These are phyloP conservation scores for Lithosia quadra DNA, from an alignment of 2,888 invertebrate genomes.

Conservation along the genomic window DNA sequence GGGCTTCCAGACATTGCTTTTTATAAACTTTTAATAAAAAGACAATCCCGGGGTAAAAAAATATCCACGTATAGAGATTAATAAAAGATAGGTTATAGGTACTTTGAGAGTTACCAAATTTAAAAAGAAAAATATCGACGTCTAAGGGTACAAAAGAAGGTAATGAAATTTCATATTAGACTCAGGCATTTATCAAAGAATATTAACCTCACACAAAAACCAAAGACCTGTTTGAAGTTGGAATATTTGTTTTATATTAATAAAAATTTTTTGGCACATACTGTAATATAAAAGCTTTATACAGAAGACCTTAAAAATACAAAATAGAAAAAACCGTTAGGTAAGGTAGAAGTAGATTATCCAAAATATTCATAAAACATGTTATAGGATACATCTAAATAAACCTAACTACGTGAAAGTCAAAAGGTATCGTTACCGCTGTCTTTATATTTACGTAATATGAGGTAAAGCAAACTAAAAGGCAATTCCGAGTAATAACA, in stretches of 20 bases:
- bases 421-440: conserved; percentile 60
- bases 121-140: neutral
- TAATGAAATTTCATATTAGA: neutral
- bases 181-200: neutral
- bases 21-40: neutral
- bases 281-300: neutral
- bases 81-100: too few species aligned
- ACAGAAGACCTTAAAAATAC: neutral
- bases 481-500: conserved; percentile 68
- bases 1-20: too few species aligned
- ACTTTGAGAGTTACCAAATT: neutral
- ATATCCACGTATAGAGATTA: too few species aligned
- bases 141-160: neutral
- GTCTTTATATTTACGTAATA: conserved; percentile 55
- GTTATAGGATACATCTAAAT: conserved; percentile 46
- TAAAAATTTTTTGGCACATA: neutral
- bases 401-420: conserved; percentile 38
- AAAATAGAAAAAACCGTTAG: conserved; percentile 4
- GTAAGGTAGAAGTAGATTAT: conserved; percentile 24
- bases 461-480: conserved; percentile 60
- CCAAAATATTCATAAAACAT: conserved; percentile 31
- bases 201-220: neutral
- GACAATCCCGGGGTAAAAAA: neutral
- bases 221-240: neutral
- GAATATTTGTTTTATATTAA: neutral